Base-by-base conservation (phyloP, 2,797 vertebrate genomes). In the Echiichthys vipera region DNA sequence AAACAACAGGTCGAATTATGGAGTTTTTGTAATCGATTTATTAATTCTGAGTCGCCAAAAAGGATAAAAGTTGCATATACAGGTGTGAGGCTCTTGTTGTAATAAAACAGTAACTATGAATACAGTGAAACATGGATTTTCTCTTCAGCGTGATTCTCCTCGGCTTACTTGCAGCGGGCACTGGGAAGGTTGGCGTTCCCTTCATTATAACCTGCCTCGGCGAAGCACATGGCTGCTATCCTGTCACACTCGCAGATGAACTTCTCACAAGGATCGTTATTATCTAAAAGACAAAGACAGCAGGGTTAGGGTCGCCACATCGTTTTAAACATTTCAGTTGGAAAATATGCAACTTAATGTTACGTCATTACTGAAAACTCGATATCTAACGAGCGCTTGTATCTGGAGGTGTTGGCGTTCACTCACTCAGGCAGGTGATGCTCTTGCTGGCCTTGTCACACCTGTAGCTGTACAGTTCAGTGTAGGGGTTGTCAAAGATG, bases 221-320 rank as follows among this genome's bases (percentile, higher is more conserved):
- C 67, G 36, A 97, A 96, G 83, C 96, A 96, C 25, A 83, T 84
- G 49, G 95, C 94, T 0, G 95, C 95, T 0, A 43, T 1, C 9
- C 93, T 93, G 92, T 97, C 96, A 7, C 96, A 97, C 65, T 96
- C 88, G 42, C 96, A 97, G 88, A 96, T 65, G 71, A 95, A 95
- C 46, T 17, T 77, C 49, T 92, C 68, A 3, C 95, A 97, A 0
- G 27, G 37, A 0, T 65, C 0, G 65, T 95, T 96, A 2, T 68
- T 3, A 4, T 27, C 95, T 95, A 64, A 20, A 45, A 34, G 27
- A 47, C 32, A 32, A 46, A 55, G 24, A 40, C 6, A 36, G 39
- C 1, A 15, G 13, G 25, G 30, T n/a, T 7, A 43, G 18, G 3
- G 32, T 11, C 32, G 12, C 32, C 32, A 34, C 32, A 30, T 30